Evolutionary conservation across 2,113 vertebrate species (phyloP), one percentile per base, ranked within the genome.

Genomic region (Gambusia affinis): DNA sequence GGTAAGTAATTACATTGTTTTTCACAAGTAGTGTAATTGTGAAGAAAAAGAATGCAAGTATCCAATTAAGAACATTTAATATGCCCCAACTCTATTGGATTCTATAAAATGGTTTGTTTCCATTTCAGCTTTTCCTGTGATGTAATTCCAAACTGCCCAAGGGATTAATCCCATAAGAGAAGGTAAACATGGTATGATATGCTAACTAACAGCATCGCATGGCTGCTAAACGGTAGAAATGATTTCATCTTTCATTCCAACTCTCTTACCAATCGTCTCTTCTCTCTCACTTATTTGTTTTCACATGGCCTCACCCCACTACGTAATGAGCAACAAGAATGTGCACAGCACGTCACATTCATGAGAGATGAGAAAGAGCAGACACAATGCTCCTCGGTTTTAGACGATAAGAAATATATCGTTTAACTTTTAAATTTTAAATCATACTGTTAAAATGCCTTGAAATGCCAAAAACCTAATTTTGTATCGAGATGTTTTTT

Each of bases 281-380:
- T 64, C 60, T 81, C 68, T 51, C 57, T 84, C 75, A 62, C 30
- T 81, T 60, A 63, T 51, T 76, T 66, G 30, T 47, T 67, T 80
- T 84, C 68, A 75, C 60, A 64, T 61, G 7, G 39, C 75, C 74
- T 79, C 81, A 67, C 77, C 67, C 72, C 51, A 31, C 91, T 93
- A 87, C 54, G 73, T 88, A 92, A 92, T 72, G 66, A 70, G 24
- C 33, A 73, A 73, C n/a, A 64, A 60, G 62, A 63, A n/a, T 47
- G 39, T 22, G 14, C 60, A 35, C 70, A 54, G 17, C 35, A 75
- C 72, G 72, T 76, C 65, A 54, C 65, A 74, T 83, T 83, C 29
- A 73, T 37, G 42, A 54, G 65, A 83, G 37, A 67, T 42, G 17
- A 74, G 65, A 3, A 15, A 77, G 17, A 19, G 44, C 14, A 47